Evolutionary conservation across 2,797 vertebrate genomes (phyloP), one percentile per base, ranked within the genome.

Genomic region (Alca torda): DNA sequence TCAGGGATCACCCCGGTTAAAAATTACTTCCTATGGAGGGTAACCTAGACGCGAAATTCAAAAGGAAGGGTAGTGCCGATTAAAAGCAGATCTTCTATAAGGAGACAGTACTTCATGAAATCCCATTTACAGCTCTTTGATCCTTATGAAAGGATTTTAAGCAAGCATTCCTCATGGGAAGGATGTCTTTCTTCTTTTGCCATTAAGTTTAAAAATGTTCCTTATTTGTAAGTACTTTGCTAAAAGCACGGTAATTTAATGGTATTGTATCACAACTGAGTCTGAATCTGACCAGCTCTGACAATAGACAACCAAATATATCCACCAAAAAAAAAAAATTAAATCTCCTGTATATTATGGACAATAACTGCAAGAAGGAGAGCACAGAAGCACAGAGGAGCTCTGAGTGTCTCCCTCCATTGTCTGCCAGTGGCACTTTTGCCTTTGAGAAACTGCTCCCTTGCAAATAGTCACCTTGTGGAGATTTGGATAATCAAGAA

Each of bases 111-210:
- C 89, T 91, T 94, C 39, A 69, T 94, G 39, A 89, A 95, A 94
- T 94, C 90, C 46, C 65, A 91, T 95, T 96, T 96, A 79, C 46
- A 86, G 73, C 46, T 92, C 87, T 96, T 96, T 96, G 92, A 96
- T 95, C 90, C 65, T 95, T 94, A 91, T 89, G 93, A 93, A 93
- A 96, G 82, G 82, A 84, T 91, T 95, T 95, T 94, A 95, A 91
- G n/a, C 69, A 88, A 81, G 50, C 16, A 35, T 89, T 85, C 30
- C 92, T 91, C 72, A 61, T 84, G 92, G 92, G 92, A 94, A 86
- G 46, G 20, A 70, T 87, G 57, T 61, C 77, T 92, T 75, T 91
- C 63, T 95, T 94, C 84, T 51, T 93, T 84, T 91, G 84, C 65
- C 26, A 50, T 87, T 84, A 77, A 43, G 30, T 90, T 94, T 69